Evolutionary conservation across 2,113 vertebrate genomes (phyloP), one percentile per base, ranked within the genome.

Genomic region (Castor canadensis): DNA sequence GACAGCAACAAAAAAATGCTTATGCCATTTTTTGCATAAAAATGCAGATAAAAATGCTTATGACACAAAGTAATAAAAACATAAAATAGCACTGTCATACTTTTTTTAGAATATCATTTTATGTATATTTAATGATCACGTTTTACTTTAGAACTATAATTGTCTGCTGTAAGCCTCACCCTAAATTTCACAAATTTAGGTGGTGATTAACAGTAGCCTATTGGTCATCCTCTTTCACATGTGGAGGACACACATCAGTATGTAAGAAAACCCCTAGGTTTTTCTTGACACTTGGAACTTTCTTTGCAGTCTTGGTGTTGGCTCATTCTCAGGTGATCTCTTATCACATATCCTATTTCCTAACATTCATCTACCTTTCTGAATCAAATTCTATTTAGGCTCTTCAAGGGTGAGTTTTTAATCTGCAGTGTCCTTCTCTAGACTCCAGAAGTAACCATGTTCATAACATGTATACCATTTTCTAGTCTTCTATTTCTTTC

Each of bases 111-210:
- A 28, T 71, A 75, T 88, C 54, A 71, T 40, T 89, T 92, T 80
- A 60, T 77, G 16, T 75, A 67, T 56, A 79, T 94, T 81, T 86
- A 84, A 81, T 35, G 35, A 86, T 30, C 20, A 30, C 28, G 9
- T 62, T 67, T 28, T 80, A 54, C 32, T 69, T 92, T 73, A 62
- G 30, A 32, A 80, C 91, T 80, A 90, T 7, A 88, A 24, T 49
- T 94, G 66, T n/a, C 32, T 77, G 62, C 0, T 67, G 9, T 69
- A 93, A 91, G 77, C 35, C 28, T 87, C 35, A 87, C 5, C 35
- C 64, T 88, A 95, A 96, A 75, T 81, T 76, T 86, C 79, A 89
- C n/a, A 93, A 56, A n/a, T 6, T 64, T 81, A 64, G 86, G 75
- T 79, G 54, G 62, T 32, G 38, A 88, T 79, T 72, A 26, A 77